These are phyloP conservation scores for Helicorthomorpha holstii DNA, from an alignment of 1,140 invertebrate genomes.

Conservation along the genomic window DNA sequence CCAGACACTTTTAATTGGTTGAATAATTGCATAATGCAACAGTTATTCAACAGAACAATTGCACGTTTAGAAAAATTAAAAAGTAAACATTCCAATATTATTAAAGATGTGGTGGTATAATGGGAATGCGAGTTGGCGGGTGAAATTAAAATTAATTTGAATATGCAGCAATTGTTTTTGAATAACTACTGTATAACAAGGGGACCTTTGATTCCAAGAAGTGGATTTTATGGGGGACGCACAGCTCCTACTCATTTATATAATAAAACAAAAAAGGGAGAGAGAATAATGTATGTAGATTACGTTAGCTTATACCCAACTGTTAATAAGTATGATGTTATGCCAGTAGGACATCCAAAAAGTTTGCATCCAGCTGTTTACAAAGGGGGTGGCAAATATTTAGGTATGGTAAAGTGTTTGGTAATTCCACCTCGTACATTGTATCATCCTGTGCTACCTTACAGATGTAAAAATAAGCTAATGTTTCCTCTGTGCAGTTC, in stretches of 20 bases:
- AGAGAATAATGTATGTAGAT: conserved; percentile 23
- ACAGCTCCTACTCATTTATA: conserved; percentile 19
- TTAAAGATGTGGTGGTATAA: conserved; percentile 10
- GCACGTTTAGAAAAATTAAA: conserved; percentile 6
- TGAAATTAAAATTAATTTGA: not conserved
- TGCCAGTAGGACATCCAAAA: conserved; percentile 22
- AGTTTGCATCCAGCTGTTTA: conserved; percentile 17
- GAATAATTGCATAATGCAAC: conserved; percentile 7
- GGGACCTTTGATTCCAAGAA: conserved; percentile 10
- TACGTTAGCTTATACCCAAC: conserved; percentile 22
- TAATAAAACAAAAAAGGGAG: conserved; percentile 14
- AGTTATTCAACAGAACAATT: conserved; percentile 9
- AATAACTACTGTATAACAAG: not conserved
- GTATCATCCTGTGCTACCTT: conserved; percentile 13
- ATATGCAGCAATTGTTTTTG: not conserved
- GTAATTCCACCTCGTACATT: conserved; percentile 12
- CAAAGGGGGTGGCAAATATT: conserved; percentile 10
- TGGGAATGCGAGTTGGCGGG: conserved; percentile 15
- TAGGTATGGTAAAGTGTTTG: conserved; percentile 16
- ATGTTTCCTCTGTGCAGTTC: conserved; percentile 14
- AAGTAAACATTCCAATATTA: conserved; percentile 4
- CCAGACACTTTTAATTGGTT: not conserved
- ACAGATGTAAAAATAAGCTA: conserved; percentile 8
- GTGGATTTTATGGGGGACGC: conserved; percentile 22
- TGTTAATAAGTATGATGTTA: conserved; percentile 18